Percentiles rank a stretch among this genome's conserved stretches.
phyloP scores from a whole-genome alignment of 2,888 invertebrate genomes.

The Lobophora halterata region DNA sequence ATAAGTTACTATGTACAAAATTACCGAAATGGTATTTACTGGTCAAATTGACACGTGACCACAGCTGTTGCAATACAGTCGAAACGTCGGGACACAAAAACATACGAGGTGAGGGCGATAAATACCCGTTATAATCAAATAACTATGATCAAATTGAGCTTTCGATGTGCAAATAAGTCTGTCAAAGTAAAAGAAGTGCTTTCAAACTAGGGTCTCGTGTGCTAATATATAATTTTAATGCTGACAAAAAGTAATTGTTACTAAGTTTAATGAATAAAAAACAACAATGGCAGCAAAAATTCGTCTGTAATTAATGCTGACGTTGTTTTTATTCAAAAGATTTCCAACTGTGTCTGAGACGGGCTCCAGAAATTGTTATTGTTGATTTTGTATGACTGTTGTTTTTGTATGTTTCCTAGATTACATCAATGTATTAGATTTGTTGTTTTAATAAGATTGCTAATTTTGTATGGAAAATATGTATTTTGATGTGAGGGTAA shows the following conservation, averaged over 20 bases:
- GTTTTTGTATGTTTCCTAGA: slow-evolving; percentile 1
- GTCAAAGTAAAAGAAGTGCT: slow-evolving; percentile 11
- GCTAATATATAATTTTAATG: not conserved
- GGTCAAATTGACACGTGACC: too few relatives aligned
- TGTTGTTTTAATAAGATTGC: slow-evolving; percentile 10
- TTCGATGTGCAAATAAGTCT: slow-evolving; percentile 11
- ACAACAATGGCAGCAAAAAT: too few relatives aligned
- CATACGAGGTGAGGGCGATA: too few relatives aligned
- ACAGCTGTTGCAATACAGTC: too few relatives aligned
- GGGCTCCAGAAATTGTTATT: slow-evolving; percentile 8
- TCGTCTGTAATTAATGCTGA: slow-evolving; percentile 5
- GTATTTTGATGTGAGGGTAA: slow-evolving; percentile 25
- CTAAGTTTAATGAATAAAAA: too few relatives aligned
- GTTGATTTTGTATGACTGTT: slow-evolving; percentile 17
- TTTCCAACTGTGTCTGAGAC: not conserved
- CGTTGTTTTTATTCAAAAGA: not conserved
- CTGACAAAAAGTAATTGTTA: too few relatives aligned
- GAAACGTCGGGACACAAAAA: too few relatives aligned
- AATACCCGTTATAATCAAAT: too few relatives aligned
- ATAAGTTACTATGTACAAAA: too few relatives aligned
- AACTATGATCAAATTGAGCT: slow-evolving; percentile 13
- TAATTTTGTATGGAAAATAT: slow-evolving; percentile 7
- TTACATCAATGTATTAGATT: slow-evolving; percentile 12
- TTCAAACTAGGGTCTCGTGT: slow-evolving; percentile 12
- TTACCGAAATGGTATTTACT: too few relatives aligned